Evolutionary conservation across 2,797 vertebrate genomes (phyloP).

Genomic region (Gobio occitaniae): DNA sequence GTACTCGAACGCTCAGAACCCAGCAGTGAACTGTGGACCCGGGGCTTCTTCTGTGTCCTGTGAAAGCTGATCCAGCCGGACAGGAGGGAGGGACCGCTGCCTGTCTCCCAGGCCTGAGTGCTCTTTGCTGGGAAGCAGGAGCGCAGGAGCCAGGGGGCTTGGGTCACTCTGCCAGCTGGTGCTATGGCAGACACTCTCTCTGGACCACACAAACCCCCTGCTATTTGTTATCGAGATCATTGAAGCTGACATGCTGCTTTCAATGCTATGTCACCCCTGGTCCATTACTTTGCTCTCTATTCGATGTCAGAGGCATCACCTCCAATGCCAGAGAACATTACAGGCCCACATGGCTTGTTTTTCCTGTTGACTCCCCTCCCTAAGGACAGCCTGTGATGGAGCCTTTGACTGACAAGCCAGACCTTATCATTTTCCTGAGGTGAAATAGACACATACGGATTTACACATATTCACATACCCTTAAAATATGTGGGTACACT

Average conservation of each 20-base stretch:
- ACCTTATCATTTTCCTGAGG: slow-evolving; percentile 55
- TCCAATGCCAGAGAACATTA: slow-evolving; percentile 71
- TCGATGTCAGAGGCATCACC: slow-evolving; percentile 72
- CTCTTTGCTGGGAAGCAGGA: slow-evolving; percentile 64
- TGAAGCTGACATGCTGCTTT: slow-evolving; percentile 74
- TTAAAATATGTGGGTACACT: background rate
- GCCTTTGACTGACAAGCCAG: slow-evolving; percentile 75
- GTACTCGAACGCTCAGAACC: slow-evolving; percentile 61
- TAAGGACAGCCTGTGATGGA: slow-evolving; percentile 76
- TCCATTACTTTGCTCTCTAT: slow-evolving; percentile 64
- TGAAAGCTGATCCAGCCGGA: slow-evolving; percentile 76
- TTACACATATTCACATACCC: background rate
- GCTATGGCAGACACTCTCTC: slow-evolving; percentile 70
- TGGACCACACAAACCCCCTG: slow-evolving; percentile 58
- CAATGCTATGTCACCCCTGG: slow-evolving; percentile 63
- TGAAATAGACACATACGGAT: slow-evolving; percentile 21
- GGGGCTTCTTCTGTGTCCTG: slow-evolving; percentile 68
- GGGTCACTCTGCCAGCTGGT: slow-evolving; percentile 81
- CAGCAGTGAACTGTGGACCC: slow-evolving; percentile 66
- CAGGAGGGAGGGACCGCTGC: slow-evolving; percentile 72
- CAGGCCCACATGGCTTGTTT: slow-evolving; percentile 76
- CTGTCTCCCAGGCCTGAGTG: slow-evolving; percentile 72
- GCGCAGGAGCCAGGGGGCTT: slow-evolving; percentile 70
- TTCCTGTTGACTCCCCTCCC: slow-evolving; percentile 73
- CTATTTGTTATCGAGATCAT: slow-evolving; percentile 71